These are phyloP conservation scores for Sipha maydis DNA, from an alignment of 2,888 invertebrate species.

Conservation along the genomic window DNA sequence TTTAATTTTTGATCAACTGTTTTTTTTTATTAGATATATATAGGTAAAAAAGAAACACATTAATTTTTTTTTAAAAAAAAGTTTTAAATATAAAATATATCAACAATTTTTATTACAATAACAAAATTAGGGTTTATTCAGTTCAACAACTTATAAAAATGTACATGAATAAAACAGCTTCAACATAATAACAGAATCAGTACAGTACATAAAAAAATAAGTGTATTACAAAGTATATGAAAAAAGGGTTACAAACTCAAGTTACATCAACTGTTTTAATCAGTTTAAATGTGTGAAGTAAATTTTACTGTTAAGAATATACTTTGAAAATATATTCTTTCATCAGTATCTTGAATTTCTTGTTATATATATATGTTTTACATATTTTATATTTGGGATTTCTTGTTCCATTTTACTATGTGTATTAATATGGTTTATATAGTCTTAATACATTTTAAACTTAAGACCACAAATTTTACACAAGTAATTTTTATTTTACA, in stretches of 20 bases:
- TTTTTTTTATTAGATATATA: not conserved
- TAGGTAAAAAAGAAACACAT: no score
- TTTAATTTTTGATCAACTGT: no score
- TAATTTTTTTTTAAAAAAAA: not conserved
- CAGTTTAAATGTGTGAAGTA: conserved; percentile 28
- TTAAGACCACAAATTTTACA: conserved; percentile 47
- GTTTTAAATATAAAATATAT: not conserved
- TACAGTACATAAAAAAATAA: conserved; percentile 26
- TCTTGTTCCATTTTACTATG: conserved; percentile 4
- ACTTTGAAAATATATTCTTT: conserved; percentile 4
- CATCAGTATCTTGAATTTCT: not conserved
- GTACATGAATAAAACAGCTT: conserved; percentile 22
- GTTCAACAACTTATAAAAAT: not conserved
- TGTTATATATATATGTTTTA: conserved; percentile 1
- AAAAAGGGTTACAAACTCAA: not conserved
- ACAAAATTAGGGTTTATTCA: not conserved
- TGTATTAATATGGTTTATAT: conserved; percentile 19
- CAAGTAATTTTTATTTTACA: not conserved
- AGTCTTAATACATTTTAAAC: conserved; percentile 43
- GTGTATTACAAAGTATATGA: not conserved
- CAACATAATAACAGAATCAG: conserved; percentile 12
- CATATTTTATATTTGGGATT: not conserved
- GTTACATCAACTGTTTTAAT: not conserved
- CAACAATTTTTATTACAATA: not conserved
- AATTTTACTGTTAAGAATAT: conserved; percentile 30